Evolutionary conservation across 2,113 vertebrate species (phyloP).

Genomic region (Abramis brama): DNA sequence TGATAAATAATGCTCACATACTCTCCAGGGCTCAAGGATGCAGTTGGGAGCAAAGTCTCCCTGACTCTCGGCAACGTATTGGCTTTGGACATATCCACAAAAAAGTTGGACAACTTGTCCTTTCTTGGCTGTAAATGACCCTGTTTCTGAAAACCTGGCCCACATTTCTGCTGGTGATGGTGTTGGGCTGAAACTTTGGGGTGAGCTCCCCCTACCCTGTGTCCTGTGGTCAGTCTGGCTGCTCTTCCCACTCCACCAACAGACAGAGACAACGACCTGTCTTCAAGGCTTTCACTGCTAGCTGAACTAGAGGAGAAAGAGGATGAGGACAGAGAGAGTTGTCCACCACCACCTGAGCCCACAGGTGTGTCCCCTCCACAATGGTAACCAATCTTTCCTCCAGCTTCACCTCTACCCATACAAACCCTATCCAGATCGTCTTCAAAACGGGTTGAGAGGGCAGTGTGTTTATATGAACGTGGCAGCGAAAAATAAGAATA

Average conservation of each 20-base stretch:
- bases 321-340: conserved; percentile 79
- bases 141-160: conserved; percentile 66
- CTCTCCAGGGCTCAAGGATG: conserved; percentile 73
- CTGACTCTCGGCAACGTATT: conserved; percentile 77
- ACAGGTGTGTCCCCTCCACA: conserved; percentile 70
- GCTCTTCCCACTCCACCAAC: conserved; percentile 68
- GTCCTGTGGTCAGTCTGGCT: conserved; percentile 67
- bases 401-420: conserved; percentile 56
- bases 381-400: conserved; percentile 66
- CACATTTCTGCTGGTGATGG: conserved; percentile 70
- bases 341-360: conserved; percentile 63
- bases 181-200: conserved; percentile 70
- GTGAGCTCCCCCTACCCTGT: conserved; percentile 66
- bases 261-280: conserved; percentile 68
- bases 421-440: conserved; percentile 71
- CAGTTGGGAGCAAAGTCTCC: conserved; percentile 66
- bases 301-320: conserved; percentile 83
- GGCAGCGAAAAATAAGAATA: conserved; percentile 79
- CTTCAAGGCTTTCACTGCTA: conserved; percentile 84
- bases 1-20: conserved; percentile 76
- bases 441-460: conserved; percentile 71
- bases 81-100: conserved; percentile 75
- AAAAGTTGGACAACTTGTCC: conserved; percentile 69
- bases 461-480: conserved; percentile 74
- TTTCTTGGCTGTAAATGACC: conserved; percentile 71